A percentile compares a stretch with the other conserved stretches of the same genome.
These are phyloP conservation scores for Corapipo altera DNA, from an alignment of 2,113 vertebrate genomes.

Conservation along the genomic window DNA sequence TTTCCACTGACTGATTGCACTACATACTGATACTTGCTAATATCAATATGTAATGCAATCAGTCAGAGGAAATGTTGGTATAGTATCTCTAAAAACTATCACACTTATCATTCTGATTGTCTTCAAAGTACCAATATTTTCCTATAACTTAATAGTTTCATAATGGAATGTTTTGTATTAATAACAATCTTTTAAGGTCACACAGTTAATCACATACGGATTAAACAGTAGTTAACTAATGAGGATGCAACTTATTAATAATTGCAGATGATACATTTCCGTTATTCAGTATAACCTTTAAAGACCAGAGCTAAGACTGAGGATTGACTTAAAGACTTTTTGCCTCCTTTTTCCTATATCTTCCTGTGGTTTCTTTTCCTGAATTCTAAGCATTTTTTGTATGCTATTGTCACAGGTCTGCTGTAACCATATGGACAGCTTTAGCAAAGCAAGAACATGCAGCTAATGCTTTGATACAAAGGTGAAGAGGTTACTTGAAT, in stretches of 20 bases:
- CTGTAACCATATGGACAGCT: conserved; percentile 47
- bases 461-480: conserved; percentile 66
- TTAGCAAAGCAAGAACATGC: conserved; percentile 46
- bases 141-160: conserved; percentile 73
- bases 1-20: conserved; percentile 82
- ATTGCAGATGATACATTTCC: conserved; percentile 56
- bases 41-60: conserved; percentile 86
- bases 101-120: conserved; percentile 80
- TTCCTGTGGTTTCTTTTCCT: background rate
- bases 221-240: conserved; percentile 72
- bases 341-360: background rate
- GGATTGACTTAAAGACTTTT: conserved; percentile 51
- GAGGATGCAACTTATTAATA: conserved; percentile 67
- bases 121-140: conserved; percentile 77
- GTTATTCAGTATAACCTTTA: conserved; percentile 63
- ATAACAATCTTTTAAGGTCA: conserved; percentile 72
- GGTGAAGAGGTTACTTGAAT: conserved; percentile 68
- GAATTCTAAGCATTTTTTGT: background rate
- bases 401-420: conserved; percentile 30
- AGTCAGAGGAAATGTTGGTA: conserved; percentile 76
- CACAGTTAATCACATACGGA: conserved; percentile 64
- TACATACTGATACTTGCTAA: conserved; percentile 76
- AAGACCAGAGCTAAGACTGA: conserved; percentile 45
- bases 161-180: conserved; percentile 73
- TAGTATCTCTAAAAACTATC: conserved; percentile 72